These are phyloP conservation scores for Zonitis immaculata DNA, from an alignment of 2,888 invertebrate species.

Conservation along the genomic window DNA sequence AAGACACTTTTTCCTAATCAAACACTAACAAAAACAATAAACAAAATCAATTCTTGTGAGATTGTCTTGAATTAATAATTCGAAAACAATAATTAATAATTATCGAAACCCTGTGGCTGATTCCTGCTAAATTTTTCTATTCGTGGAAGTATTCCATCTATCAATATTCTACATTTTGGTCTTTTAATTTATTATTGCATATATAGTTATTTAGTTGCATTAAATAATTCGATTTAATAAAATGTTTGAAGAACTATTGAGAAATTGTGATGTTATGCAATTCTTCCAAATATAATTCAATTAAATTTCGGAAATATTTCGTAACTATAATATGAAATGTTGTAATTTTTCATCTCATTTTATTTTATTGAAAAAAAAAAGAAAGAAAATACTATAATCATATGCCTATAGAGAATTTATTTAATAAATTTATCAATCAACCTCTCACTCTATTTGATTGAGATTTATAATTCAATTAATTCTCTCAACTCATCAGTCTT, in stretches of 20 bases:
- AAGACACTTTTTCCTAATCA: no score
- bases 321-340: not conserved
- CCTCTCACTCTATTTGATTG: not conserved
- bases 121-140: not conserved
- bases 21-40: no score
- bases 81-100: no score
- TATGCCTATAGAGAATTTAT: constrained; percentile 5
- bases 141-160: not conserved
- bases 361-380: constrained; percentile 25
- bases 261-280: not conserved
- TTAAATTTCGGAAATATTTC: not conserved
- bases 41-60: not conserved
- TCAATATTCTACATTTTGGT: not conserved
- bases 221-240: no score
- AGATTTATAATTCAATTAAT: not conserved
- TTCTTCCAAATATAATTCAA: not conserved
- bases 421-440: not conserved
- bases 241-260: not conserved
- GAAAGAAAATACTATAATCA: constrained; percentile 33
- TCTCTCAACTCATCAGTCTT: not conserved
- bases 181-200: not conserved
- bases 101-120: not conserved
- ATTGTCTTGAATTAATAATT: not conserved
- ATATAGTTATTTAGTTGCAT: not conserved
- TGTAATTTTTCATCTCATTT: not conserved